phyloP scores from a whole-genome alignment of 1,140 invertebrate genomes.

The Drosophila sucinea region DNA sequence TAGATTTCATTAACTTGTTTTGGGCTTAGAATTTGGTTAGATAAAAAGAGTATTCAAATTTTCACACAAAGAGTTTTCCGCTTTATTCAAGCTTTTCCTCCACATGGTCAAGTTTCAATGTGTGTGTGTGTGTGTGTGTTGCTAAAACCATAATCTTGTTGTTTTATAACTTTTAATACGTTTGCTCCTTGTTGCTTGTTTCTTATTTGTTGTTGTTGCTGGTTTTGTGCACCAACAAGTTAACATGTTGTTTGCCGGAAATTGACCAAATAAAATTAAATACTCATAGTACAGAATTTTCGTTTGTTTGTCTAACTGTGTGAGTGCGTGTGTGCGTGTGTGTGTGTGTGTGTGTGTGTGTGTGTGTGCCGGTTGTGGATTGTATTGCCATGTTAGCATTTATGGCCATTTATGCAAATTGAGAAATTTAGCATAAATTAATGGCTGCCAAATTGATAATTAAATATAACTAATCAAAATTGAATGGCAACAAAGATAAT shows the following conservation, averaged over 20 bases:
- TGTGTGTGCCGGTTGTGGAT: background rate
- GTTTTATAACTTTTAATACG: constrained; percentile 79
- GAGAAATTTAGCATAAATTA: constrained; percentile 10
- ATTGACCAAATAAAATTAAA: constrained; percentile 75
- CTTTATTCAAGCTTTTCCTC: constrained; percentile 15
- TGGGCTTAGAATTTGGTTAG: too few species aligned
- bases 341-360: constrained; percentile 8
- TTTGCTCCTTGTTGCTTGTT: constrained; percentile 39
- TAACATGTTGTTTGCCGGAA: constrained; percentile 69
- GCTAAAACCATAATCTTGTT: constrained; percentile 69
- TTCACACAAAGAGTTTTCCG: background rate
- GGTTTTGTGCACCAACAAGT: constrained; percentile 39
- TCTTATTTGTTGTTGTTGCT: constrained; percentile 25
- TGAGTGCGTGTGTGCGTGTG: background rate
- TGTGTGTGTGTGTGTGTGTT: constrained; percentile 56
- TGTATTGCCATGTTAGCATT: constrained; percentile 2
- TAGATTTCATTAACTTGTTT: too few species aligned
- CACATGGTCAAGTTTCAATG: constrained; percentile 38
- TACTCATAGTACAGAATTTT: constrained; percentile 49
- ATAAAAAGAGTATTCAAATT: background rate
- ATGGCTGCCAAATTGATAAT: constrained; percentile 46
- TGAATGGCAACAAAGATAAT: background rate
- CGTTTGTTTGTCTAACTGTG: constrained; percentile 2
- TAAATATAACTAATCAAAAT: constrained; percentile 21
- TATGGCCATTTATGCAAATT: constrained; percentile 14